Base-by-base conservation (phyloP, 2,888 invertebrate genomes). In the Chironomus riparius region DNA sequence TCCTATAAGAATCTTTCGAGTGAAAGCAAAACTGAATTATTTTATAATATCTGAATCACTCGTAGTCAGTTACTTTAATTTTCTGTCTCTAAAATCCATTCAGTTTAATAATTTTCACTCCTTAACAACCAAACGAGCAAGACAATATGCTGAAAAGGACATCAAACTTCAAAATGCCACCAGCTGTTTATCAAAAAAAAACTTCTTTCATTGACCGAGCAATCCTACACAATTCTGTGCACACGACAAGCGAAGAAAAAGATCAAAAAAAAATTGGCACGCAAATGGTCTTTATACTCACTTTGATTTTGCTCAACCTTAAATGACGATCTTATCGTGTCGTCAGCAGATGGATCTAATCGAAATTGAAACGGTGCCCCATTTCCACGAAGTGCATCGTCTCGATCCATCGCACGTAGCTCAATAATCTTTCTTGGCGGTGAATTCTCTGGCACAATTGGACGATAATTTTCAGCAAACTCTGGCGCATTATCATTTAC, bases 271-370 rank as follows among this genome's bases (percentile, higher is more conserved):
- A n/a, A 62, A 21, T 21, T 38, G 24, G n/a, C 21, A 68, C 13
- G 10, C 24, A 68, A 68, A 47, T 18, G 24, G 0, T 80, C 83
- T 15, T 21, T 13, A 22, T 47, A 76, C 76, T 86, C 83, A 91
- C 91, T 91, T 81, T 90, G 90, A 84, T 92, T 90, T 82, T 92
- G 92, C 80, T 91, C 90, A 72, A 93, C 90, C 84, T 90, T 90
- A 83, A 93, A 92, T 47, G 91, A 90, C 47, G 90, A 82, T 78
- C 86, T 83, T 68, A 86, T 85, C 21, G 85, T 83, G 79, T 85
- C 85, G 47, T 82, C 82, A 15, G 85, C 84, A 77, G 84, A 84
- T 6, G 86, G 85, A 80, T 86, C 85, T 80, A 87, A 80, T 78
- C 84, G 80, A 84, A 87, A 81, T 79, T 85, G 81, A 83, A 87